A percentile compares a stretch with the other conserved stretches of the same genome.
phyloP scores from a whole-genome alignment of 2,113 vertebrate genomes.

The Prunella fulvescens region DNA sequence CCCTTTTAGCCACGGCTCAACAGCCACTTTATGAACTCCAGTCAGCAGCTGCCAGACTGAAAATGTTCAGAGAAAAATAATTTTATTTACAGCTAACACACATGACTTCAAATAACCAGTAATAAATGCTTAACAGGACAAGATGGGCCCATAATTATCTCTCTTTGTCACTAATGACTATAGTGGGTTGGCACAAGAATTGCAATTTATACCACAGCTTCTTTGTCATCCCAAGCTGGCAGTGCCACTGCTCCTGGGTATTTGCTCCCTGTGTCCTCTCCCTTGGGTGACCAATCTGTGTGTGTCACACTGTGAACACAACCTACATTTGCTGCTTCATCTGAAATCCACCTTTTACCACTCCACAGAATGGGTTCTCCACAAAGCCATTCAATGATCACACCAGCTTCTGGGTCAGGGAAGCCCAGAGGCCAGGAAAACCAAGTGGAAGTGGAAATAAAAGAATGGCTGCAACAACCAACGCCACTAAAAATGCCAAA shows the following conservation, averaged over 20 bases:
- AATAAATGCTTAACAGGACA: not conserved
- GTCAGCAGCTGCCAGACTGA: not conserved
- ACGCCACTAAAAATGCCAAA: not conserved
- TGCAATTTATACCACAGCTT: not conserved
- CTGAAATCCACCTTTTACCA: not conserved
- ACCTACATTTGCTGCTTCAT: fast-evolving
- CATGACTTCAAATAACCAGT: not conserved
- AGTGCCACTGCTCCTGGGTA: not conserved
- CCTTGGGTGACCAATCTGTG: not conserved
- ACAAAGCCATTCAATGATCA: fast-evolving
- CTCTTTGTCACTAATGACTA: not conserved
- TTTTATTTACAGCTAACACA: slow-evolving; percentile 30
- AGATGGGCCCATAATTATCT: not conserved
- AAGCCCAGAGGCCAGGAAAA: not conserved
- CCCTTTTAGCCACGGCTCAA: not conserved
- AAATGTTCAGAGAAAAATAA: not conserved
- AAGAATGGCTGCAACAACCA: not conserved
- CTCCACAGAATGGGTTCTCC: not conserved
- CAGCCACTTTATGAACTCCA: not conserved
- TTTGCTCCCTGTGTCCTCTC: not conserved
- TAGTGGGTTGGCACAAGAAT: not conserved
- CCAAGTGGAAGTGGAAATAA: not conserved
- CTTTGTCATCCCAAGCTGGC: not conserved
- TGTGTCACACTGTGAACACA: not conserved
- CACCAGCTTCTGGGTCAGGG: not conserved